Evolutionary conservation across 2,888 invertebrate species (phyloP).

Genomic region (Dryobotodes eremita): DNA sequence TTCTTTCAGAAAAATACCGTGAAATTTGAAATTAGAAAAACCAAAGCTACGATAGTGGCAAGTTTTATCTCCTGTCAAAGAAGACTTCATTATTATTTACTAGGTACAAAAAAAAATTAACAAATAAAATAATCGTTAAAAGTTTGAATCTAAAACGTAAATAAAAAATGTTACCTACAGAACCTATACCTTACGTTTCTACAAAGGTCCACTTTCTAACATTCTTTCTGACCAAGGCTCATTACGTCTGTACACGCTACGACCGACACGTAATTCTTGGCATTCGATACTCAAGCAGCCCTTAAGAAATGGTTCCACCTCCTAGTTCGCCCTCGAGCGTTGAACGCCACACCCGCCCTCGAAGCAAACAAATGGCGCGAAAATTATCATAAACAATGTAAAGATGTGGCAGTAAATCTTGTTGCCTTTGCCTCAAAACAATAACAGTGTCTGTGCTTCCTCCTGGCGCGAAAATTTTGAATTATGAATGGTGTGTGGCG

Average conservation of each 20-base stretch:
- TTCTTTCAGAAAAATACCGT: not conserved
- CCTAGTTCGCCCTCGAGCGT: constrained; percentile 82
- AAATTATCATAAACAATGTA: constrained; percentile 65
- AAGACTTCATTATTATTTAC: not conserved
- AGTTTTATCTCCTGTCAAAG: not conserved
- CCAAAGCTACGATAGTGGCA: not conserved
- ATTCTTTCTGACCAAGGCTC: constrained; percentile 75
- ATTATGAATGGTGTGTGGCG: constrained; percentile 15
- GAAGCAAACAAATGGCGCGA: constrained; percentile 78
- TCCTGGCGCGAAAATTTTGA: constrained; percentile 50
- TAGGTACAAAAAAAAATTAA: not conserved
- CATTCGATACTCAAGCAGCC: constrained; percentile 81
- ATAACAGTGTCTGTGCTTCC: constrained; percentile 50
- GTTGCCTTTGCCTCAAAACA: constrained; percentile 58
- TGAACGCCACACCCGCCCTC: constrained; percentile 80
- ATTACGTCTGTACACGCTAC: constrained; percentile 75
- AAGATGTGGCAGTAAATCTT: constrained; percentile 56
- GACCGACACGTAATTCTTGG: constrained; percentile 78
- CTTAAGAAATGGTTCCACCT: constrained; percentile 82
- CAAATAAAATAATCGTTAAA: too few relatives aligned
- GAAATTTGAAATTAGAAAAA: not conserved
- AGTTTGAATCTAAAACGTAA: constrained; percentile 16
- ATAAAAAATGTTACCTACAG: constrained; percentile 51
- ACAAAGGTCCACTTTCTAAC: constrained; percentile 66
- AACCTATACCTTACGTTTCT: constrained; percentile 44